phyloP scores from a whole-genome alignment of 1,140 invertebrate species.

The Leptopilina clavipes region DNA sequence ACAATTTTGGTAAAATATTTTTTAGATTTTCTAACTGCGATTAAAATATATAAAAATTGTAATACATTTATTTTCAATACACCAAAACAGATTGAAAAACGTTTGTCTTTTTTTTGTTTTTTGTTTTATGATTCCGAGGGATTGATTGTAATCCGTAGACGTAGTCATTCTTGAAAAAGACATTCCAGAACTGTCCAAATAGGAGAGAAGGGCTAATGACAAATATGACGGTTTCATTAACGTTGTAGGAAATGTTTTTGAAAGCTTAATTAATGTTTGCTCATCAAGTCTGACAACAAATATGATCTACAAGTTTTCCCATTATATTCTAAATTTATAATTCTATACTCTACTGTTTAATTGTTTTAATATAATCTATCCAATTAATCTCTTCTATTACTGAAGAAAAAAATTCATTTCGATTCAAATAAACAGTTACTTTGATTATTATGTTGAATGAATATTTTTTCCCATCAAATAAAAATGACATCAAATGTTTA shows the following conservation, averaged over 20 bases:
- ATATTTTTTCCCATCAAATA: too few species aligned
- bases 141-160: background rate
- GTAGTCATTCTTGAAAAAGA: conserved; percentile 14
- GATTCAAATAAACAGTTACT: too few species aligned
- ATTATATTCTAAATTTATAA: background rate
- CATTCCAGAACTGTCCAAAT: conserved; percentile 28
- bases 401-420: too few species aligned
- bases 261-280: background rate
- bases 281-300: background rate
- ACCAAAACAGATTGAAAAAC: conserved; percentile 17
- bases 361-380: too few species aligned
- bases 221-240: conserved; percentile 15
- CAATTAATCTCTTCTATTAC: too few species aligned
- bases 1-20: too few species aligned
- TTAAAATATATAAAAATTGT: background rate
- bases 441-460: too few species aligned
- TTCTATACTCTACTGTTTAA: background rate
- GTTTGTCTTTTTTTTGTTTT: background rate
- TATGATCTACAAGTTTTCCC: background rate
- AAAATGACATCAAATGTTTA: too few species aligned
- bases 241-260: background rate
- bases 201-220: conserved; percentile 7
- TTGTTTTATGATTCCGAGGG: background rate
- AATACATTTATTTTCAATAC: background rate
- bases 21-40: background rate